Evolutionary conservation across 2,113 vertebrate genomes (phyloP).

Genomic region (Anolis sagrei): DNA sequence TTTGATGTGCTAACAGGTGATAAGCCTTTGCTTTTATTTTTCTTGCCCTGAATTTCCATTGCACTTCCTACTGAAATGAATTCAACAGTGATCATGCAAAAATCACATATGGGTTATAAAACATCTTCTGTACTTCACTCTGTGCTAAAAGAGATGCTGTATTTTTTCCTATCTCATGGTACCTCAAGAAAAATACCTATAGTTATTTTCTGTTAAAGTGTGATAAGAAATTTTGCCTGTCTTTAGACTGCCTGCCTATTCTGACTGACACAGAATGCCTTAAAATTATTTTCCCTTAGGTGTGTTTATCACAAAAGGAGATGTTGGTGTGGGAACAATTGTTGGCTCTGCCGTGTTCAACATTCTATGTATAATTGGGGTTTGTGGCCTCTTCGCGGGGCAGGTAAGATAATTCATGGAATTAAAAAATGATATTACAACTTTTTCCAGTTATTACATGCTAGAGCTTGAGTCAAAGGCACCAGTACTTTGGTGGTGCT

Average conservation of each 20-base stretch:
- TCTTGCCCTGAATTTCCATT: background rate
- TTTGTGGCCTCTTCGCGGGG: conserved; percentile 94
- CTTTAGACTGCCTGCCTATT: background rate
- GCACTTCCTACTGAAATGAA: background rate
- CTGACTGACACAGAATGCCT: conserved; percentile 36
- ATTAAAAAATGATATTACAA: background rate
- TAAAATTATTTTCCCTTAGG: conserved; percentile 79
- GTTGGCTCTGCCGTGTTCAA: conserved; percentile 98
- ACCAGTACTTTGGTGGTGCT: background rate
- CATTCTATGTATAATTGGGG: conserved; percentile 96
- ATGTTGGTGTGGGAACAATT: conserved; percentile 97
- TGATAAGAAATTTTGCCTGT: background rate
- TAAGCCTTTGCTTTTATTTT: background rate
- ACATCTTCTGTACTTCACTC: background rate
- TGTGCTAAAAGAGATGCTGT: conserved; percentile 4
- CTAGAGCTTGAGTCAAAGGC: background rate
- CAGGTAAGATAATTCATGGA: conserved; percentile 81
- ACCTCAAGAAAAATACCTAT: background rate
- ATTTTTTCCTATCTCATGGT: background rate
- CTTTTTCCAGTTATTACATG: background rate
- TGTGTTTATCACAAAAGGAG: conserved; percentile 98
- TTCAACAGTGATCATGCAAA: background rate
- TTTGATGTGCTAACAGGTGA: background rate
- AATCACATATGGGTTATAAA: background rate
- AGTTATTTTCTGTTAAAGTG: background rate